A percentile compares a stretch with the other conserved stretches of the same genome.
Evolutionary conservation across 2,113 vertebrate species (phyloP).

Genomic region (Potamarius usumacintae): DNA sequence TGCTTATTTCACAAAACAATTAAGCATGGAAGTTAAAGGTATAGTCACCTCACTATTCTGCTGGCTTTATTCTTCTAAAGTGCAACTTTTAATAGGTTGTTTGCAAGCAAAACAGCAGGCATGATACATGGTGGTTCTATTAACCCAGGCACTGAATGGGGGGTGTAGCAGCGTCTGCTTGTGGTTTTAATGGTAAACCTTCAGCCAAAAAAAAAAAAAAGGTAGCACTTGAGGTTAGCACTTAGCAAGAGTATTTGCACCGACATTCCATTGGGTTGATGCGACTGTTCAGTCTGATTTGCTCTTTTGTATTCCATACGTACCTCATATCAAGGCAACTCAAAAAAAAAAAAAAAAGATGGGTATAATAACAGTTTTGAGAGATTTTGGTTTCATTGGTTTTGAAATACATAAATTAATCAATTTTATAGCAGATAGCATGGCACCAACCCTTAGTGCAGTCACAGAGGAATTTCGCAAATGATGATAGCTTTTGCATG

Average conservation of each 20-base stretch:
- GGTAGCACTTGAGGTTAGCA: neutral
- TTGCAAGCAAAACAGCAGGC: neutral
- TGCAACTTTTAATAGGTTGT: neutral
- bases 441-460: conserved; percentile 58
- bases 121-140: neutral
- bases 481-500: conserved; percentile 75
- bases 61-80: neutral
- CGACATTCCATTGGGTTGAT: neutral
- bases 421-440: conserved; percentile 58
- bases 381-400: conserved; percentile 51
- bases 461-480: conserved; percentile 59
- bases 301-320: conserved; percentile 53
- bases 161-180: neutral
- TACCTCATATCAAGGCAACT: conserved; percentile 11
- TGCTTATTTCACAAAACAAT: neutral
- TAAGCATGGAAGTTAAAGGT: neutral
- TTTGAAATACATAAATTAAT: conserved; percentile 62
- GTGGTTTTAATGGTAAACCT: neutral
- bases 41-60: neutral
- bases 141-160: neutral
- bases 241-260: neutral
- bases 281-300: neutral
- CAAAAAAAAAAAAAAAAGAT: neutral
- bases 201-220: neutral
- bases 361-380: conserved; percentile 34